Evolutionary conservation across 1,140 invertebrate genomes (phyloP), one percentile per base, ranked within the genome.

Genomic region (Branchinecta lynchi): DNA sequence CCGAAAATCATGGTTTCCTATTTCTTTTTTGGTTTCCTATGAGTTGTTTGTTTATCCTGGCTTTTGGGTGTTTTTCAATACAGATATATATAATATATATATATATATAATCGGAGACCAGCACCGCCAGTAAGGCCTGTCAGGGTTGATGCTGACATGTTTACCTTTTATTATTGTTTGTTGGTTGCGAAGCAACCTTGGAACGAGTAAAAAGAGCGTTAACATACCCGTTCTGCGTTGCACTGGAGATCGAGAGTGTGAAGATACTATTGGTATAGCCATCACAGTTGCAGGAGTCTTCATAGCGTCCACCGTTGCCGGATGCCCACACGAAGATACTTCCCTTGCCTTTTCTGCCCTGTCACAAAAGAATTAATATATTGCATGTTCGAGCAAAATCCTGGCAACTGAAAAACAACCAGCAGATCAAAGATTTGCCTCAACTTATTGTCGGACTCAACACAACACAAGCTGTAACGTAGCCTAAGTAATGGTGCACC

Each of bases 291-390:
- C 96, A 99, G 7, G 93, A 96, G 76, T 99, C 96, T 7, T 90
- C 90, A 76, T 94, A 87, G 67, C 92, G 84, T 15, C 96, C 96
- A 44, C 96, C 96, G 77, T 99, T 99, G 10, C 96, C 96, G 7
- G 93, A 96, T 3, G 96, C 96, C 96, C 96, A 99, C 0, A 99
- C 93, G 78, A 98, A 99, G 74, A 99, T 98, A 7, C 93, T 96
- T 15, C 96, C 96, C 79, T 93, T 92, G n/a, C 96, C 95, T 73
- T 88, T 85, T 12, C 96, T 86, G 43, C 96, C 96, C 85, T 89
- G 75, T 43, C 76, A 75, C 65, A 60, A 10, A 70, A 70, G 68
- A 70, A 73, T 71, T 65, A 20, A 71, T 5, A 68, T 7, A 20
- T 20, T 32, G 32, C 32, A 32, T 32, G 32, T 5, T 32, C 15